A percentile compares a stretch with the other conserved stretches of the same genome.
Evolutionary conservation across 2,888 invertebrate genomes (phyloP).

Genomic region (Antheraea yamamai): DNA sequence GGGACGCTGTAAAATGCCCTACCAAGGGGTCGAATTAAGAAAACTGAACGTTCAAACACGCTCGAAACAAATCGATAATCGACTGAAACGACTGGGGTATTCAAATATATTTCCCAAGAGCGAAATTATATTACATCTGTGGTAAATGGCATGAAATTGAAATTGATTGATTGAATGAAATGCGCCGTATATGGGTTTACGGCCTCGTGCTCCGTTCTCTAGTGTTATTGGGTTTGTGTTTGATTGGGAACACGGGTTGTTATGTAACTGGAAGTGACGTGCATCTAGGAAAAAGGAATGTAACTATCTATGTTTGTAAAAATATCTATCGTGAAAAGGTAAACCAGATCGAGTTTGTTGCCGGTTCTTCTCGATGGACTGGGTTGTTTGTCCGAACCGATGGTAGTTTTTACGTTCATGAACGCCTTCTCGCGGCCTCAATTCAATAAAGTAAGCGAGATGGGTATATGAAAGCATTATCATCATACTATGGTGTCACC

Average conservation of each 20-base stretch:
- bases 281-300: too few relatives aligned
- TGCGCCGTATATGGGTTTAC: neutral
- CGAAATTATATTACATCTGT: neutral
- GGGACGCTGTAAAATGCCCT: neutral
- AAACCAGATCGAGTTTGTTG: too few relatives aligned
- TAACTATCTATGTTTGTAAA: too few relatives aligned
- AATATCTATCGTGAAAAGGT: too few relatives aligned
- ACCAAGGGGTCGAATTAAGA: neutral
- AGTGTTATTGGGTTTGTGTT: neutral
- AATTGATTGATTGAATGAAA: slow-evolving; percentile 2
- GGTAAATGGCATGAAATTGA: slow-evolving; percentile 3
- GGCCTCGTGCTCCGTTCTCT: neutral
- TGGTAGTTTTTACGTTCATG: too few relatives aligned
- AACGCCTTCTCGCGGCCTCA: too few relatives aligned
- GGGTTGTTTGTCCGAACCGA: too few relatives aligned
- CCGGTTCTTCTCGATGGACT: too few relatives aligned
- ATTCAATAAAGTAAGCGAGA: too few relatives aligned
- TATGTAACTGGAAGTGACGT: too few relatives aligned
- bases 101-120: neutral
- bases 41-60: neutral
- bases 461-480: too few relatives aligned
- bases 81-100: neutral
- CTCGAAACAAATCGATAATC: neutral
- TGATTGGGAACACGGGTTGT: neutral
- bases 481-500: neutral